A percentile compares a stretch with the other conserved stretches of the same genome.
Evolutionary conservation across 2,113 vertebrate genomes (phyloP).

Genomic region (Nanorana parkeri): DNA sequence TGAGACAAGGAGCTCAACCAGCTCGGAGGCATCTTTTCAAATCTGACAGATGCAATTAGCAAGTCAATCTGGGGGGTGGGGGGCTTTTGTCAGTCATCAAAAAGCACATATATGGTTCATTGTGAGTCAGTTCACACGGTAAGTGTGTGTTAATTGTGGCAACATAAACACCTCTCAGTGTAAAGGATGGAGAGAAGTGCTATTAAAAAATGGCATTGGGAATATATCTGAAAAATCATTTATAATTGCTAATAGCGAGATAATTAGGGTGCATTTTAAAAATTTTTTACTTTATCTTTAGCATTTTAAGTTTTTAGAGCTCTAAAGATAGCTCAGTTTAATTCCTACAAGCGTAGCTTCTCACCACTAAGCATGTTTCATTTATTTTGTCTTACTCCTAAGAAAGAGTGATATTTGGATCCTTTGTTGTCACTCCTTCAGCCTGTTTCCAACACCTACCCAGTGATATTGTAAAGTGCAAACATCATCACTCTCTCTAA

Average conservation of each 20-base stretch:
- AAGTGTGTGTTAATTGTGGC: conserved; percentile 53
- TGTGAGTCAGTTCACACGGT: conserved; percentile 45
- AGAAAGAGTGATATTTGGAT: too few relatives aligned
- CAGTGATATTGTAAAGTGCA: too few relatives aligned
- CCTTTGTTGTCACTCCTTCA: too few relatives aligned
- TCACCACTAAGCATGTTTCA: too few relatives aligned
- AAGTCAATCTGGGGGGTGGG: conserved; percentile 45
- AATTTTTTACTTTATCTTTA: too few relatives aligned
- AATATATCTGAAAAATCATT: conserved; percentile 23
- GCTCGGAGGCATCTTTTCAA: conserved; percentile 55
- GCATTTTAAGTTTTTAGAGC: too few relatives aligned
- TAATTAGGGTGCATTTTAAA: background rate
- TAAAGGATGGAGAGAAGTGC: conserved; percentile 41
- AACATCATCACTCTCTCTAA: too few relatives aligned
- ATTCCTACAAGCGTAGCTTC: too few relatives aligned
- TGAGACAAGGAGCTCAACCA: conserved; percentile 47
- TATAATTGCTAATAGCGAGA: background rate
- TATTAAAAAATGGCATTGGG: conserved; percentile 28
- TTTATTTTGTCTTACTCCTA: too few relatives aligned
- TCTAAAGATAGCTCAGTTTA: background rate
- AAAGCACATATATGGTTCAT: conserved; percentile 37
- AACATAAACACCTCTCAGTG: conserved; percentile 39
- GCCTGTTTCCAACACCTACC: too few relatives aligned
- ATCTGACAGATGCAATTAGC: conserved; percentile 56
- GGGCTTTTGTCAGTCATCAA: conserved; percentile 30